A percentile compares a stretch with the other conserved stretches of the same genome.
Evolutionary conservation across 64 coral and sea anemone genomes (phyloP).

Genomic region (Montipora efflorescens): DNA sequence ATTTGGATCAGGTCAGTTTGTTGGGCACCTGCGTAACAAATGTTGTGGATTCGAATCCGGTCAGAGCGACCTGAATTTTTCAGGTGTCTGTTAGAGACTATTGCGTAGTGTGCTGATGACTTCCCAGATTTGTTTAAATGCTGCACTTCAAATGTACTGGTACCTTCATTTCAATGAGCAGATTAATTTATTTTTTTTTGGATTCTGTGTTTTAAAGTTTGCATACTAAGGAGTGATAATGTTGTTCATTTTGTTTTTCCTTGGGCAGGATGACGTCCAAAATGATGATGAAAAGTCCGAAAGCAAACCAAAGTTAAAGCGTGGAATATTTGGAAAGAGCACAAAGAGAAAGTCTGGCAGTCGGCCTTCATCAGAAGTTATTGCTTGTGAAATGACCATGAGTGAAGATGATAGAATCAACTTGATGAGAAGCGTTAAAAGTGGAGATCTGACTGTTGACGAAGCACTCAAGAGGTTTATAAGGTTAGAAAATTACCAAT

Average conservation of each 20-base stretch:
- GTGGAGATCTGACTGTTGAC: slow-evolving; percentile 75
- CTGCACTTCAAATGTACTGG: too few relatives aligned
- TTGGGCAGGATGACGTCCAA: slow-evolving; percentile 21
- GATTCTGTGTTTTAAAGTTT: too few relatives aligned
- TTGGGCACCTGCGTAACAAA: too few relatives aligned
- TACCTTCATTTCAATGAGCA: too few relatives aligned
- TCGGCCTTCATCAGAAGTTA: slow-evolving; percentile 78
- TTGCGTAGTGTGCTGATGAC: too few relatives aligned
- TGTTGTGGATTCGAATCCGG: too few relatives aligned
- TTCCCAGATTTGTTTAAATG: too few relatives aligned
- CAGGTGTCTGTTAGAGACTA: too few relatives aligned
- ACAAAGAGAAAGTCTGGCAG: slow-evolving; percentile 71
- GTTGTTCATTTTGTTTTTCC: not conserved
- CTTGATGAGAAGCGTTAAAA: slow-evolving; percentile 83
- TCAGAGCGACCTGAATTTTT: too few relatives aligned
- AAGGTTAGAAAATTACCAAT: slow-evolving; percentile 41
- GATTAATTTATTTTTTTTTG: too few relatives aligned
- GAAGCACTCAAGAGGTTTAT: slow-evolving; percentile 79
- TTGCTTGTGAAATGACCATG: slow-evolving; percentile 90
- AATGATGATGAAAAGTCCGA: slow-evolving; percentile 49
- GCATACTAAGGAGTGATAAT: too few relatives aligned
- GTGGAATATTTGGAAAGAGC: slow-evolving; percentile 79
- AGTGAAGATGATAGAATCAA: slow-evolving; percentile 92
- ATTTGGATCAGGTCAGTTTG: too few relatives aligned
- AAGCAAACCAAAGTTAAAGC: slow-evolving; percentile 73